phyloP scores from a whole-genome alignment of 2,113 vertebrate genomes.

The Coturnix japonica region DNA sequence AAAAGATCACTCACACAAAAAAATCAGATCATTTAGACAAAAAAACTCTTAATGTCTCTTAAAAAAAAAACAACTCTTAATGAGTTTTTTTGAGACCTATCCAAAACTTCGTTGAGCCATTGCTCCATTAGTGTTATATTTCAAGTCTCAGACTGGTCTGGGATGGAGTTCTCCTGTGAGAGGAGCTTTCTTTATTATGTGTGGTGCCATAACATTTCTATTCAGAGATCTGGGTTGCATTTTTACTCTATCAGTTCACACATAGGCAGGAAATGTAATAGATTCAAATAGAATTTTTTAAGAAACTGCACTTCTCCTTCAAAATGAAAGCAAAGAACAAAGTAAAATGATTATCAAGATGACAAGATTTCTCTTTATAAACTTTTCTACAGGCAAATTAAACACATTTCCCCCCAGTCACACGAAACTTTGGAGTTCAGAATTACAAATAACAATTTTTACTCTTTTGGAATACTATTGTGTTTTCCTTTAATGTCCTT shows the following conservation, averaged over 20 bases:
- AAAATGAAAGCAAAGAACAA: neutral
- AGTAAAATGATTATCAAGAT: neutral
- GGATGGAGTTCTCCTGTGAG: neutral
- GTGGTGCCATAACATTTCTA: accelerated
- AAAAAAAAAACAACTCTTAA: too few relatives aligned
- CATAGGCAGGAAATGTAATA: neutral
- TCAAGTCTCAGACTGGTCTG: neutral
- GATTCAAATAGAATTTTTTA: neutral
- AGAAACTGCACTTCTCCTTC: neutral
- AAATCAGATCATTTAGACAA: too few relatives aligned
- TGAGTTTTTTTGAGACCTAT: neutral
- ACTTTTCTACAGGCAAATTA: neutral
- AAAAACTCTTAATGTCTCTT: too few relatives aligned
- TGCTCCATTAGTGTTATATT: neutral
- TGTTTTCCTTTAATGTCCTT: neutral
- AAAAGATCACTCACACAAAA: too few relatives aligned
- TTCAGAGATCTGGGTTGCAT: neutral
- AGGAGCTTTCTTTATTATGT: neutral
- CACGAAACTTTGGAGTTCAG: neutral
- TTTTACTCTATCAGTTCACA: neutral
- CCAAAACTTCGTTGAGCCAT: neutral
- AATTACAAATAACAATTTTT: neutral
- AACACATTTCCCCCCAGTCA: neutral
- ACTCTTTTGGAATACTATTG: neutral
- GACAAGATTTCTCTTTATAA: neutral